These are phyloP conservation scores for Drosophila kohkoa DNA, from an alignment of 1,140 invertebrate genomes.

Conservation along the genomic window DNA sequence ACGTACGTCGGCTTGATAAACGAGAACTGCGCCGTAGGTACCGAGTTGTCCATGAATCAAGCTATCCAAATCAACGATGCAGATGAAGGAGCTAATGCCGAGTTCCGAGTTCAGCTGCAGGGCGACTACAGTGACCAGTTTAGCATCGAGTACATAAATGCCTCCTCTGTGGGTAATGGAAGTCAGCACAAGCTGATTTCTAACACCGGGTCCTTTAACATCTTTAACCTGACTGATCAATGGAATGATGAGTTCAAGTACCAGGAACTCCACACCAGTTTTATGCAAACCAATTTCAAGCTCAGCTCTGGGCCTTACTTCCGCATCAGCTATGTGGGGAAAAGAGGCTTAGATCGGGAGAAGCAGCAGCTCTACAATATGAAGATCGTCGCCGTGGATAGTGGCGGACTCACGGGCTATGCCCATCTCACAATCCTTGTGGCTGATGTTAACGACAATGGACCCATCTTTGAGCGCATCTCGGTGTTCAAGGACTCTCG, in stretches of 20 bases:
- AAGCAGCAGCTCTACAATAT: conserved; percentile 89
- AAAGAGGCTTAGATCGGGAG: conserved; percentile 91
- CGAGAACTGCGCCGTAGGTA: conserved; percentile 91
- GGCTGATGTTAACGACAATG: conserved; percentile 94
- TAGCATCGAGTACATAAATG: conserved; percentile 87
- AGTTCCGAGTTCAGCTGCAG: conserved; percentile 90
- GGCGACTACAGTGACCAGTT: conserved; percentile 92
- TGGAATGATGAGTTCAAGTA: conserved; percentile 84
- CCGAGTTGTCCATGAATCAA: conserved; percentile 89
- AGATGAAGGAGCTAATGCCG: conserved; percentile 92
- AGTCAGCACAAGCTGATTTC: conserved; percentile 53
- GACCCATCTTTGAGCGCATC: conserved; percentile 89
- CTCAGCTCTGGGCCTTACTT: conserved; percentile 72
- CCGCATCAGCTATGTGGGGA: conserved; percentile 70
- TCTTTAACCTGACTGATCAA: conserved; percentile 82
- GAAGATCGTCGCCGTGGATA: conserved; percentile 90
- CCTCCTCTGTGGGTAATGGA: conserved; percentile 30
- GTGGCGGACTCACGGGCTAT: conserved; percentile 90
- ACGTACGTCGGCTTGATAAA: conserved; percentile 91
- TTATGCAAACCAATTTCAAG: conserved; percentile 74
- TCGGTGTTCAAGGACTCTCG: conserved; percentile 88
- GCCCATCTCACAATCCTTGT: conserved; percentile 90
- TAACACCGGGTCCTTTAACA: conserved; percentile 61
- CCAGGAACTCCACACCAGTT: conserved; percentile 76
- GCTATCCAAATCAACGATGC: conserved; percentile 90